Base-by-base conservation (phyloP, 2,888 invertebrate species). In the Pollenia amentaria region DNA sequence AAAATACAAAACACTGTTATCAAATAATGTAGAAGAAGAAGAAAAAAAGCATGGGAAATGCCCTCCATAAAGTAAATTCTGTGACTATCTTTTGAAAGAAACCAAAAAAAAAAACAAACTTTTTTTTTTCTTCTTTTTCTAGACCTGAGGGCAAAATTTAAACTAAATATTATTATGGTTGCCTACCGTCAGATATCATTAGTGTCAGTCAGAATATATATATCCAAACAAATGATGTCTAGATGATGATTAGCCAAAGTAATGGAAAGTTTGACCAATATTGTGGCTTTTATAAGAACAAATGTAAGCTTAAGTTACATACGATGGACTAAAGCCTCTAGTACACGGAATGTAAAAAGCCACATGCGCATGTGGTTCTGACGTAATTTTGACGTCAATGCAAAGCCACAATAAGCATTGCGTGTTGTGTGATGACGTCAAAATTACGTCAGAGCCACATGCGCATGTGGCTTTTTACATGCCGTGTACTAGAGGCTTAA, bases 11-110 rank as follows among this genome's bases (percentile, higher is more conserved):
- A 81, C 84, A 81, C 76, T 70, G 10, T 65, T 70, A 87, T 72
- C 70, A 57, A 62, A 75, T 62, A 46, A 62, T 70, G 38, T 42
- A 29, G 55, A 46, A 70, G 62, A 53, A 51, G n/a, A 55, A 51
- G 12, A 18, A 2, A 14, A 65, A 57, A 11, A 80, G 77, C 85
- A 83, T 86, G 83, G 88, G 88, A 86, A 88, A 84, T 86, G 70
- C 69, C 81, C 81, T 75, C 78, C 42, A 86, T 78, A 72, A 60
- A 80, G 67, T 44, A 76, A 86, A 51, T 76, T 83, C 65, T 16
- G 29, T 60, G 75, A 14, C 55, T 44, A 10, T 65, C 53, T 16
- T 64, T 73, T 44, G 44, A 48, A 44, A 29, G n/a, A 10, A 11
- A 3, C 16, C 9, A 57, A 78, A 38, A 44, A 60, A 40, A 21